Conservation (phyloP, 2,113 vertebrate genomes). For the Dromiciops gliroides region DNA sequence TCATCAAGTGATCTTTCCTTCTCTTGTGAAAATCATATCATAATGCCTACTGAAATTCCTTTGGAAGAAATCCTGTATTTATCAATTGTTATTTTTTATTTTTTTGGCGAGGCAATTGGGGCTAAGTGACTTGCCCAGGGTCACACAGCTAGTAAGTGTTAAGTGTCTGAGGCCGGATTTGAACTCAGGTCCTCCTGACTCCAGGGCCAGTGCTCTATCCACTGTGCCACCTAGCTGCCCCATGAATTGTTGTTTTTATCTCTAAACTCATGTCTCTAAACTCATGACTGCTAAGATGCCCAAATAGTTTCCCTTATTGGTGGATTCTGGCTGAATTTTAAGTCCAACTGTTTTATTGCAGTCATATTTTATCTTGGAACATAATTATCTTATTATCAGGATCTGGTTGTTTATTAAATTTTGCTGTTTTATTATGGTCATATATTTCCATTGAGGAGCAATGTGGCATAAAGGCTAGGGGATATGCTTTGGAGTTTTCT, state of each 20-base stretch:
- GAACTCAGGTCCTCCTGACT: too few species aligned
- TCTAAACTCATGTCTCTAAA: neutral
- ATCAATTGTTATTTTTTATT: neutral
- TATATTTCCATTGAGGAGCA: neutral
- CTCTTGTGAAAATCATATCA: neutral
- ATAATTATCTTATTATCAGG: conserved; percentile 7
- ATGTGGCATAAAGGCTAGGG: neutral
- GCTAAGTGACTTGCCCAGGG: too few species aligned
- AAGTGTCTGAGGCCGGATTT: too few species aligned
- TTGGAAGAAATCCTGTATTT: neutral
- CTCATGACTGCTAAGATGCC: neutral
- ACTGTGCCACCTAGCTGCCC: too few species aligned
- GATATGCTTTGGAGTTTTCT: neutral
- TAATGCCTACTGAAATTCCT: neutral
- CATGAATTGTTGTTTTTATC: too few species aligned
- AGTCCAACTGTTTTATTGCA: neutral
- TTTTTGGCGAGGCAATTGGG: too few species aligned
- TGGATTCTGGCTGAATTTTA: neutral
- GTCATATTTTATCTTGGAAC: conserved; percentile 8
- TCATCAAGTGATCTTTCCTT: neutral
- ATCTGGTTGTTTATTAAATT: neutral
- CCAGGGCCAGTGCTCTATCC: too few species aligned
- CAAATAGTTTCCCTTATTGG: neutral
- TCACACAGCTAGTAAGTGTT: too few species aligned
- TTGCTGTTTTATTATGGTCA: conserved; percentile 9